Evolutionary conservation across 2,797 vertebrate species (phyloP).

Genomic region (Tragopan temminckii): DNA sequence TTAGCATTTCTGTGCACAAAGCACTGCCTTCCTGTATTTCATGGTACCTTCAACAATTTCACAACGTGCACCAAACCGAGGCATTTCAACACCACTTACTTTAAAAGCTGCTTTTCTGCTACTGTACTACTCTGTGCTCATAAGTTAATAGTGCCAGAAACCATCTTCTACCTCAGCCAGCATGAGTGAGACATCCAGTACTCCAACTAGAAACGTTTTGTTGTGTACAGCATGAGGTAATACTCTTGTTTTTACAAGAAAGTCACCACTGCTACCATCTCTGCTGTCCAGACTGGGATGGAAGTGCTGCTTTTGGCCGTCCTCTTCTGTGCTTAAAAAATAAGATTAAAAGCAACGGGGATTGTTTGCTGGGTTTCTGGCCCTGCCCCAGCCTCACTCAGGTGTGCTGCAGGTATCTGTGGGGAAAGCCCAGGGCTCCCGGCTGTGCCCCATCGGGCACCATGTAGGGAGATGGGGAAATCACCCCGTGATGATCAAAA

Average conservation of each 20-base stretch:
- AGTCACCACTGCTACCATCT: neutral
- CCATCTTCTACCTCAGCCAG: neutral
- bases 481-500: fast-evolving
- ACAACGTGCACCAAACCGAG: slow-evolving; percentile 2
- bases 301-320: neutral
- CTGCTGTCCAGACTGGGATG: neutral
- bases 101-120: neutral
- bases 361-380: neutral
- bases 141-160: neutral
- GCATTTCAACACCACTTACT: neutral
- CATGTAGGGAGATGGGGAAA: neutral
- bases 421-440: neutral
- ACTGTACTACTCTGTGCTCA: neutral
- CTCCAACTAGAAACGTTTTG: neutral
- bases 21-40: slow-evolving; percentile 61
- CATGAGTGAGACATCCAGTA: neutral
- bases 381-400: neutral
- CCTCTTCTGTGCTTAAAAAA: neutral
- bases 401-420: fast-evolving
- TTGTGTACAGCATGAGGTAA: neutral
- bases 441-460: neutral
- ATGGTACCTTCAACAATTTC: slow-evolving; percentile 31
- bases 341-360: neutral
- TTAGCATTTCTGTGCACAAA: slow-evolving; percentile 39
- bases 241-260: neutral